These are phyloP conservation scores for Drosophila bunnanda DNA, from an alignment of 2,888 invertebrate species.

Conservation along the genomic window DNA sequence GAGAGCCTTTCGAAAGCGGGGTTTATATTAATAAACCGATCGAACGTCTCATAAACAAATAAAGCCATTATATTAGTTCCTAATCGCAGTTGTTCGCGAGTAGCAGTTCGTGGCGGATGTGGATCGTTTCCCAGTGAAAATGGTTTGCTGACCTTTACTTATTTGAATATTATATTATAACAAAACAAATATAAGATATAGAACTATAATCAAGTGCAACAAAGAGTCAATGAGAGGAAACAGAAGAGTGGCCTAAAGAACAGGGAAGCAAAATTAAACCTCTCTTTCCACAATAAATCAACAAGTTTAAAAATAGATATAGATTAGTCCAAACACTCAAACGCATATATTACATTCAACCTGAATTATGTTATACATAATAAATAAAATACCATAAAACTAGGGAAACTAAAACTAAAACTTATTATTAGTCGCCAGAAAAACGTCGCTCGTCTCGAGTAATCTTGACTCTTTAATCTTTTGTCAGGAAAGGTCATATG, in stretches of 20 bases:
- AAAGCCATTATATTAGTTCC: neutral
- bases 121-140: neutral
- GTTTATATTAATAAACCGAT: neutral
- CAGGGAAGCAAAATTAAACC: neutral
- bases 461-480: too few species aligned
- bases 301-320: neutral
- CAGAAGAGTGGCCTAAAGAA: neutral
- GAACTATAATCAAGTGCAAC: too few species aligned
- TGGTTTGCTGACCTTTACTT: conserved; percentile 3
- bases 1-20: neutral
- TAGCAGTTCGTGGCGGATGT: conserved; percentile 15
- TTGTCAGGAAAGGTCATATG: too few species aligned
- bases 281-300: neutral
- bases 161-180: neutral
- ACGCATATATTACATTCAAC: neutral
- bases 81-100: conserved; percentile 19
- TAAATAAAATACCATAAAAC: neutral
- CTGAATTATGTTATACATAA: neutral
- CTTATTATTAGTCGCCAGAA: neutral
- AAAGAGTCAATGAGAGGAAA: neutral
- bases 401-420: neutral
- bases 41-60: neutral
- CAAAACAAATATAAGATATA: too few species aligned
- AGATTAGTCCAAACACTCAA: neutral
- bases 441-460: neutral